Percentiles rank a stretch among this genome's conserved stretches.
phyloP scores from a whole-genome alignment of 2,888 invertebrate genomes.

The Stenodema calcarata region DNA sequence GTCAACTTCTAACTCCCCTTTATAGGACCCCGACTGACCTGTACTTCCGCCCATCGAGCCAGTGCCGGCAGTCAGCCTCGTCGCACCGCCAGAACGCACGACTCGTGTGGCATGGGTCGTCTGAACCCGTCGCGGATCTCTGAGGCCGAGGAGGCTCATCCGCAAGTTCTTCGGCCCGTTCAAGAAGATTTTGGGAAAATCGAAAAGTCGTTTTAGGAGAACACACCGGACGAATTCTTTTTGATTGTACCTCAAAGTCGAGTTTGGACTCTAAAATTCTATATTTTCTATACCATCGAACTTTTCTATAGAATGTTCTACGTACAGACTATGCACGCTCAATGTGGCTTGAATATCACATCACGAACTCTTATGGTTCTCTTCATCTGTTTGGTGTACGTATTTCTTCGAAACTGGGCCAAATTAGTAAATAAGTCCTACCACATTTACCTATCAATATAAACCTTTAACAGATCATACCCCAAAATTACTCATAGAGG shows the following conservation, averaged over 20 bases:
- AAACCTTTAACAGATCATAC: too few relatives aligned
- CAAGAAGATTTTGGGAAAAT: background rate
- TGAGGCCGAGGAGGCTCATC: background rate
- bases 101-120: slow-evolving; percentile 66
- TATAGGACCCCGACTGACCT: slow-evolving; percentile 60
- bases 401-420: too few relatives aligned
- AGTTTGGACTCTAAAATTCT: background rate
- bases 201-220: background rate
- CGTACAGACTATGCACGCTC: background rate
- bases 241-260: background rate
- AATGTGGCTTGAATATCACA: background rate
- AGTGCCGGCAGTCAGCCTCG: slow-evolving; percentile 61
- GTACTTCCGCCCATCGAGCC: slow-evolving; percentile 58
- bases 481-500: too few relatives aligned
- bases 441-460: too few relatives aligned
- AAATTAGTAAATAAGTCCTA: too few relatives aligned
- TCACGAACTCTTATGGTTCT: background rate
- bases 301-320: background rate
- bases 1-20: background rate
- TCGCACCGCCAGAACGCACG: slow-evolving; percentile 54
- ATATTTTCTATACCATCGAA: background rate
- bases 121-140: slow-evolving; percentile 60
- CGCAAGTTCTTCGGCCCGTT: background rate
- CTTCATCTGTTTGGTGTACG: too few relatives aligned
- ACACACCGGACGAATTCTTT: background rate